Conservation (phyloP, 2,113 vertebrate species). For the Girardinichthys multiradiatus region DNA sequence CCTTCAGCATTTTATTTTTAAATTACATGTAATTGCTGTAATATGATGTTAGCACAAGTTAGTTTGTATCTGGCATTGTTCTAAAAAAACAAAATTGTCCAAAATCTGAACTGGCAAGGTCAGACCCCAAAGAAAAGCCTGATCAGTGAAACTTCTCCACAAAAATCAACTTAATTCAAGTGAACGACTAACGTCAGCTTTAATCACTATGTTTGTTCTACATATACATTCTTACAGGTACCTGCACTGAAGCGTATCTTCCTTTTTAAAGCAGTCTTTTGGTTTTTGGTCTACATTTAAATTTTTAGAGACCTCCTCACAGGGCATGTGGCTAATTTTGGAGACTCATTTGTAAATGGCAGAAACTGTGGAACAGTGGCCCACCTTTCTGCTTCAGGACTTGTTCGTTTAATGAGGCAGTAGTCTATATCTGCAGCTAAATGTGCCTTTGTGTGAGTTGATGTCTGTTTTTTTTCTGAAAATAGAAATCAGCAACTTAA, state of each 20-base stretch:
- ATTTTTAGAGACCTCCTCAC: slow-evolving; percentile 28
- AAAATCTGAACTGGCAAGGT: too few relatives aligned
- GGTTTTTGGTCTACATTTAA: slow-evolving; percentile 6
- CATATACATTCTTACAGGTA: neutral
- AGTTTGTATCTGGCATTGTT: too few relatives aligned
- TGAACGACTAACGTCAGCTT: slow-evolving; percentile 14
- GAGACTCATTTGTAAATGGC: slow-evolving; percentile 53
- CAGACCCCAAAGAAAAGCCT: neutral
- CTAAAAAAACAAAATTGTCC: too few relatives aligned
- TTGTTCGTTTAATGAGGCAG: slow-evolving; percentile 53
- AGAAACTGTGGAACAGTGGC: slow-evolving; percentile 23
- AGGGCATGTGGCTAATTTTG: slow-evolving; percentile 52
- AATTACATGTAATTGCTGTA: too few relatives aligned
- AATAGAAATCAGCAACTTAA: neutral
- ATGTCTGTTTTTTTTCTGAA: neutral
- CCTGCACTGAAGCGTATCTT: neutral
- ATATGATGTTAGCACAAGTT: too few relatives aligned
- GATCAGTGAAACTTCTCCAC: neutral
- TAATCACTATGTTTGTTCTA: slow-evolving; percentile 21
- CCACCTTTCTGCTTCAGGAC: slow-evolving; percentile 42
- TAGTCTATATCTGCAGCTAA: neutral
- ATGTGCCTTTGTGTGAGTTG: neutral
- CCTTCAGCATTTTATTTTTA: too few relatives aligned
- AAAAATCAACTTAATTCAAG: slow-evolving; percentile 8
- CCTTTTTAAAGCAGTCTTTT: slow-evolving; percentile 23